Base-by-base conservation (phyloP, 2,888 invertebrate genomes). In the Pachycephus smyrnensis region DNA sequence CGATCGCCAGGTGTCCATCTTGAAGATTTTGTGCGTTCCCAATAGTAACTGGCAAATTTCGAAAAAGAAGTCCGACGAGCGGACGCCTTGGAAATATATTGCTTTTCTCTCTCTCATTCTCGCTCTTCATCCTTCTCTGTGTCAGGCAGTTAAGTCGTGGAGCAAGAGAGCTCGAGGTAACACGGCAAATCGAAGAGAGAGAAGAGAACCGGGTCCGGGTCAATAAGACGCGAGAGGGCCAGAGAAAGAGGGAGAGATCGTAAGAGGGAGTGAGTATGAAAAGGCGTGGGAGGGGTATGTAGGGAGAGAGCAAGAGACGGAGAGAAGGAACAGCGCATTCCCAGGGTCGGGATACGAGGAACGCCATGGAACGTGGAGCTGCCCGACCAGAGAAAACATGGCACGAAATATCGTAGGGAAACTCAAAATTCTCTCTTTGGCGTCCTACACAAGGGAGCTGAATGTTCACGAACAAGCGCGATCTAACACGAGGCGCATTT, bases 181-280 rank as follows among this genome's bases (percentile, higher is more conserved):
- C 84, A 81, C 81, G 79, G 83, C 79, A 85, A 86, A 86, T 86
- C 84, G 77, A 81, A 89, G 87, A 87, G 84, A 55, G 88, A 89
- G 87, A 87, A 87, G 88, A 89, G 88, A 89, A 90, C 89, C 90
- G 90, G 90, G 90, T 90, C 89, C 91, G 91, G 91, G 91, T 91
- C 91, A 91, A 91, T 91, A 91, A 91, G 91, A 91, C 90, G 89
- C 86, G 88, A 33, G 78, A 71, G 78, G 68, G 73, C 37, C 81
- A 71, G 71, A 71, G 71, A 32, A 31, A 71, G 32, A 55, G 55
- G 55, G 55, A 55, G 55, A 55, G 55, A 55, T 23, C 55, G 55
- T 23, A 23, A 55, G 55, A 55, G 55, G 55, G 55, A 55, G 55
- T 55, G 23, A 55, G 55, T 23, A 55, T 23, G 55, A 55, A 11